Evolutionary conservation across 1,140 invertebrate genomes (phyloP), one percentile per base, ranked within the genome.

Genomic region (Tachypleus tridentatus): DNA sequence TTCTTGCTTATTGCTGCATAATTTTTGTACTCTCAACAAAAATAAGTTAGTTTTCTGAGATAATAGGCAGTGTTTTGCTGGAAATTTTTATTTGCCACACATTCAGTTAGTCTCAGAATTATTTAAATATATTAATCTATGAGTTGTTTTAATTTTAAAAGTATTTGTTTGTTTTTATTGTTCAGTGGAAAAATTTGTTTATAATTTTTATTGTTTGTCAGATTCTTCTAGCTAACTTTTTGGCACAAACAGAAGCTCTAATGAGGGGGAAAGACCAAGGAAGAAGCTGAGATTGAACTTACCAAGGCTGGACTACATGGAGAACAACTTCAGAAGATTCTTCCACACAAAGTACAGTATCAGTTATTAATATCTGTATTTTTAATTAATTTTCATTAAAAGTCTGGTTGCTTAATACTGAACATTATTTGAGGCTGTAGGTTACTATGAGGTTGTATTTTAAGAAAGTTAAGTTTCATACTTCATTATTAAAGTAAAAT

Each of bases 231-330:
- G 89, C 97, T 0, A 99, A 99, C 79, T 99, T 98, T 80, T 81
- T 99, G 58, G 97, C 97, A 4, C 97, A 99, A 81, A 98, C 97
- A 5, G 97, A 99, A 79, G 94, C 94, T 29, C 79, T 97, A 6
- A 95, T 96, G 90, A 88, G 86, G 73, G n/a, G 94, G 94, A 6
- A 96, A 96, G 77, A 86, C 81, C 10, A 68, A 78, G n/a, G 84
- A 83, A 7, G 87, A 91, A 77, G 92, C 89, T 0, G 82, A 82
- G 71, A 79, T 78, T 0, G 92, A 95, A 75, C 76, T 93, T 11
- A 75, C 84, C 72, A 85, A 86, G 72, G 82, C 85, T 7, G 88
- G 88, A 10, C 74, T 90, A 77, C 81, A 76, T 11, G 82, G 83
- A 4, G 78, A 80, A 48, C 69, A 79, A 67, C 74, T 97, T 4